Base-by-base conservation (phyloP, 1,140 invertebrate genomes). In the Pseudobourletiella spinata region DNA sequence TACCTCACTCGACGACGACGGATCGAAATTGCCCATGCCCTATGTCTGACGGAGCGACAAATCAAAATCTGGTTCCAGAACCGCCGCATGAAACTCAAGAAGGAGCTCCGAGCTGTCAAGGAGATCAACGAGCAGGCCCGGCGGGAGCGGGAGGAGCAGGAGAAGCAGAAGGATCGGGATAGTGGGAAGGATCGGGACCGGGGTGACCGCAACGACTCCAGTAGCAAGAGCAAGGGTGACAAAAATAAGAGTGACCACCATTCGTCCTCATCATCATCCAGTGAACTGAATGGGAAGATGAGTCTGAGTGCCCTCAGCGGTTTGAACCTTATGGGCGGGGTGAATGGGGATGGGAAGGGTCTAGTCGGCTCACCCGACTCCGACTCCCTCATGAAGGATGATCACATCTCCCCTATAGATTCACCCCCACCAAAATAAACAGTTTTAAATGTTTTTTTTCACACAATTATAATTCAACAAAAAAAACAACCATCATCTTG, bases 41-140 rank as follows among this genome's bases (percentile, higher is more conserved):
- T 97, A 15, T 95, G 93, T 75, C 82, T 97, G 51, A 96, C 93
- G 61, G 94, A 97, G 78, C 81, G 94, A 67, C 94, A 97, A 79
- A 95, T 95, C 73, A 95, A 95, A 80, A 95, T 95, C 73, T 95
- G 92, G 92, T 67, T 95, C 78, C 92, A 96, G 77, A 96, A 96
- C 77, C 82, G 94, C 59, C 83, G 94, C 72, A 98, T 98, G 94
- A 98, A 98, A 76, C 83, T 96, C 76, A 98, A 98, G 81, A 97
- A 97, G 72, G 91, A 95, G 73, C 75, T 94, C 59, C 80, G 90
- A 48, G 91, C 91, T 15, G 90, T 94, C 14, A 94, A 94, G 73
- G 91, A 94, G 76, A 94, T 93, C 72, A 94, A 95, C 79, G 91
- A 95, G 73, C 90, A 94, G 74, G 90, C 90, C 57, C 80, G 90